Conservation (phyloP, 2,797 vertebrate genomes). For the Gobio occitaniae region DNA sequence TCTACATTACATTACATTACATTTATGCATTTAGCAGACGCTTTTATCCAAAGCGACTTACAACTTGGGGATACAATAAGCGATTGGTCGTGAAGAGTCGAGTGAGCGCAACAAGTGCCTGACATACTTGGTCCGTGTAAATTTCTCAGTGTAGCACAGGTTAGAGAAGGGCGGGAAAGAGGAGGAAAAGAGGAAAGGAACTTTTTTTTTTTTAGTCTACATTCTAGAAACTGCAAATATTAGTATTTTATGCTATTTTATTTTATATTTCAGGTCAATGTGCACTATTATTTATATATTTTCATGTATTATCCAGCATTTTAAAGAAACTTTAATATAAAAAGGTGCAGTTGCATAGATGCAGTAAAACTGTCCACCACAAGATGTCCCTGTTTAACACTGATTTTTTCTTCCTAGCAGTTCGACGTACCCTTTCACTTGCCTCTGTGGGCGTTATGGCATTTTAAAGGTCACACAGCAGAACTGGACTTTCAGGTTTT, state of each 20-base stretch:
- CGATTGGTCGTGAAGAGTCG: too few relatives aligned
- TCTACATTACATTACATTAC: neutral
- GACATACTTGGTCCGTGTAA: too few relatives aligned
- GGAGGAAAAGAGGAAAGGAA: too few relatives aligned
- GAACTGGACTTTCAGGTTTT: conserved; percentile 34
- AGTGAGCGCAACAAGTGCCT: too few relatives aligned
- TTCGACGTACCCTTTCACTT: neutral
- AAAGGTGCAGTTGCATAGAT: too few relatives aligned
- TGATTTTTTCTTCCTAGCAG: neutral
- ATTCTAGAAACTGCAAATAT: neutral
- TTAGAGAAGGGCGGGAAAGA: too few relatives aligned
- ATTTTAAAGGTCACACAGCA: conserved; percentile 52
- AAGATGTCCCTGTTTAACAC: conserved; percentile 50
- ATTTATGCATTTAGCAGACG: too few relatives aligned
- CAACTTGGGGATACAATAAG: too few relatives aligned
- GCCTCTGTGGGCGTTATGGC: neutral
- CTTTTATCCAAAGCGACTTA: too few relatives aligned
- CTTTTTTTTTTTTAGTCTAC: too few relatives aligned
- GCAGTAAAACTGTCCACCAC: conserved; percentile 33
- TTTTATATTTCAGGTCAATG: too few relatives aligned
- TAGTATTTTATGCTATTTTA: neutral
- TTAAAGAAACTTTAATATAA: neutral
- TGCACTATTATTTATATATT: neutral
- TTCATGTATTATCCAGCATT: neutral
- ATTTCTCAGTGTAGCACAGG: too few relatives aligned